Evolutionary conservation across 1,140 invertebrate genomes (phyloP).

Genomic region (Dryas iulia): DNA sequence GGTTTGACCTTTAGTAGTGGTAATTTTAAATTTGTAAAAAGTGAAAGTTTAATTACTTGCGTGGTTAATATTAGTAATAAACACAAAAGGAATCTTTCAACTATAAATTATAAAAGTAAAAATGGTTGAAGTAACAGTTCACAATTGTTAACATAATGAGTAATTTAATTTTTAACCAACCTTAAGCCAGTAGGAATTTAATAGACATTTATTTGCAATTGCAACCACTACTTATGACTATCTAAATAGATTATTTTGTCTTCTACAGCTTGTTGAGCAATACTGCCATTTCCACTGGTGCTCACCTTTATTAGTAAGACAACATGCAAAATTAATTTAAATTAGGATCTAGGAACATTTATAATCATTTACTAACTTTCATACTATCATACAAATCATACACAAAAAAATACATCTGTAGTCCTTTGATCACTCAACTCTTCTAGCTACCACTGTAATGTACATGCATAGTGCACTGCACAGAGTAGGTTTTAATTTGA

Average conservation of each 20-base stretch:
- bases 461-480: slow-evolving; percentile 17
- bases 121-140: neutral
- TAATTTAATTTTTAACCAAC: neutral
- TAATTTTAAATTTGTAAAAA: neutral
- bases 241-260: neutral
- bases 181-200: neutral
- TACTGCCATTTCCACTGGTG: slow-evolving; percentile 21
- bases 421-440: slow-evolving; percentile 31
- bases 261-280: slow-evolving; percentile 21
- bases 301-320: slow-evolving; percentile 16
- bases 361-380: slow-evolving; percentile 47
- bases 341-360: slow-evolving; percentile 60
- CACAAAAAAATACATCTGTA: slow-evolving; percentile 50
- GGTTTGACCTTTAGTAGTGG: slow-evolving; percentile 19
- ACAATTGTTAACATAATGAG: neutral
- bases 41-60: neutral
- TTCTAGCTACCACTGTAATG: slow-evolving; percentile 7
- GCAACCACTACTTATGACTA: slow-evolving; percentile 1
- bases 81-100: too few relatives aligned
- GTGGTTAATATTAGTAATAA: neutral
- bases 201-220: neutral
- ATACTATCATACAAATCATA: slow-evolving; percentile 56
- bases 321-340: slow-evolving; percentile 58
- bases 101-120: neutral
- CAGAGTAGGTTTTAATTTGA: slow-evolving; percentile 24